phyloP scores from a whole-genome alignment of 35 echinoderm and acorn worm genomes.

The Nesometra sesokonis region DNA sequence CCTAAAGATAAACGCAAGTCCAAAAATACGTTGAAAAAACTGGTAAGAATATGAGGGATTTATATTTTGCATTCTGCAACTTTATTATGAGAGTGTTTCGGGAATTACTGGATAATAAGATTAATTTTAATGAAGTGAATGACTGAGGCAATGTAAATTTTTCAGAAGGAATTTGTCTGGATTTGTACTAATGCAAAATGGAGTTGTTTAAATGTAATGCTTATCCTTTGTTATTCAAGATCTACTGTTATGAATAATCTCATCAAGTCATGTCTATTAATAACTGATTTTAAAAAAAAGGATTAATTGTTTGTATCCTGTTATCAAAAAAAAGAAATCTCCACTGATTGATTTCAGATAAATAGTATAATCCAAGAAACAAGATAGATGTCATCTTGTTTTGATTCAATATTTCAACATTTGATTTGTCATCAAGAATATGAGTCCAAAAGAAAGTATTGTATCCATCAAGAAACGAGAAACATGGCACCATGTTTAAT shows the following conservation, averaged over 20 bases:
- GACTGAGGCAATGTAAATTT: background rate
- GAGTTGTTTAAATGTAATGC: background rate
- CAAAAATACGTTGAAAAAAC: conserved; percentile 20
- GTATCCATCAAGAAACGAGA: no score
- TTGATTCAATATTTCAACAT: no score
- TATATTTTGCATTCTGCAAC: background rate
- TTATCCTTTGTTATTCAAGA: background rate
- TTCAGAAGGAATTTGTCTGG: background rate
- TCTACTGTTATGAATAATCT: background rate
- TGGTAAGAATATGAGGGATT: background rate
- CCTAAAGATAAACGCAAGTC: conserved; percentile 43
- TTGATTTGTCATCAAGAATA: no score
- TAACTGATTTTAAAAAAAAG: no score
- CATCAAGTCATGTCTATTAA: background rate
- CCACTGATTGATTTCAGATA: no score
- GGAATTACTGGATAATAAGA: background rate
- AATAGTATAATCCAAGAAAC: no score
- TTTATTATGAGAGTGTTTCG: background rate
- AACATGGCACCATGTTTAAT: no score
- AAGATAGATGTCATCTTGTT: no score
- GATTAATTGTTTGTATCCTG: no score
- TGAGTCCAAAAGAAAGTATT: no score
- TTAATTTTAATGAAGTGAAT: background rate
- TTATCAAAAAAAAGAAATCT: no score
- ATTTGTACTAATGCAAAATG: background rate